Conservation (phyloP, 2,888 invertebrate species). For the Nowickia ferox region DNA sequence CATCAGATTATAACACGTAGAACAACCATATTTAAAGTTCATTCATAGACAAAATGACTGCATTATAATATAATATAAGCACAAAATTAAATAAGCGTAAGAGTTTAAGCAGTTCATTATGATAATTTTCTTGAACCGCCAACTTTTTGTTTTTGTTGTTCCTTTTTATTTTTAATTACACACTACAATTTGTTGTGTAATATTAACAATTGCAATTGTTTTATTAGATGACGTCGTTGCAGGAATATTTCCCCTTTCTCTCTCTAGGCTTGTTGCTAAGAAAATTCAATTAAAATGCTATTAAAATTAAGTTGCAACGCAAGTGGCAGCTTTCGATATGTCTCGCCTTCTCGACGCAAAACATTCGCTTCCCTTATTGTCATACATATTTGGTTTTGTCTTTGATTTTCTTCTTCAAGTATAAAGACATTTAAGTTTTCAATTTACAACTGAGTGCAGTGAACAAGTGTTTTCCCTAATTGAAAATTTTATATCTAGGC, state of each 20-base stretch:
- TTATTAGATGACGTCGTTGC: background rate
- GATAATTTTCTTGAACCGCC: slow-evolving; percentile 30
- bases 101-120: slow-evolving; percentile 34
- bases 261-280: slow-evolving; percentile 46
- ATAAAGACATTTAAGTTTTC: background rate
- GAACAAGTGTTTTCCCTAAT: slow-evolving; percentile 11
- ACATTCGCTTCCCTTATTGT: slow-evolving; percentile 37
- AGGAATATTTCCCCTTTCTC: slow-evolving; percentile 20
- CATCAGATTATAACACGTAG: slow-evolving; percentile 24
- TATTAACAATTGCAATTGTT: slow-evolving; percentile 65
- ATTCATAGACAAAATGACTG: slow-evolving; percentile 29
- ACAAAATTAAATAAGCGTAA: slow-evolving; percentile 18
- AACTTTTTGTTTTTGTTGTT: background rate
- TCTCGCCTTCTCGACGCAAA: slow-evolving; percentile 8
- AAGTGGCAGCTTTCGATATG: slow-evolving; percentile 29
- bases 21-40: slow-evolving; percentile 10
- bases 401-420: background rate
- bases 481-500: slow-evolving; percentile 20
- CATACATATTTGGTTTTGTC: slow-evolving; percentile 61
- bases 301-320: slow-evolving; percentile 45
- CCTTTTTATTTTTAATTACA: slow-evolving; percentile 20
- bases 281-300: slow-evolving; percentile 68
- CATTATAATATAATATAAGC: background rate
- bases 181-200: slow-evolving; percentile 35
- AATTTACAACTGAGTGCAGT: background rate